Conservation (phyloP, 2,113 vertebrate species). For the Canis aureus region DNA sequence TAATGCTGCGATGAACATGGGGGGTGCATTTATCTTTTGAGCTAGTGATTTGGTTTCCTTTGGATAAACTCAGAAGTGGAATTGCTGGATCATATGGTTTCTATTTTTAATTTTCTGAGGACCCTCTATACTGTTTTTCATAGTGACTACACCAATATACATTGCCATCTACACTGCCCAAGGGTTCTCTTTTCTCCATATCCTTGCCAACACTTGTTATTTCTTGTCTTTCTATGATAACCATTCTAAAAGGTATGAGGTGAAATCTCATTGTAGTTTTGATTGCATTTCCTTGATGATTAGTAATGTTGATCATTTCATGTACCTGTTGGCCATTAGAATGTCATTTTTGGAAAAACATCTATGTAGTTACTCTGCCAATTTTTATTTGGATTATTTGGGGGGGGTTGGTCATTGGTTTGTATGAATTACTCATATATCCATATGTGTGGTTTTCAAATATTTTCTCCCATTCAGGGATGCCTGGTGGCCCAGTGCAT, state of each 20-base stretch:
- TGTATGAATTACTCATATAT: neutral
- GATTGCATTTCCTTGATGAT: neutral
- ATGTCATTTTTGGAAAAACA: neutral
- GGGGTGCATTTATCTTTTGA: neutral
- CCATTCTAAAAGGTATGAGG: neutral
- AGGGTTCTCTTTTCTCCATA: neutral
- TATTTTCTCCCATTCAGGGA: neutral
- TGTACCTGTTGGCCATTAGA: neutral
- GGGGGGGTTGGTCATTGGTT: neutral
- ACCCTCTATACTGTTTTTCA: neutral
- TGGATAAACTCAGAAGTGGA: neutral
- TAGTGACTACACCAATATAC: neutral
- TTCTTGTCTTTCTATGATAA: neutral
- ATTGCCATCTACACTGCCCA: neutral
- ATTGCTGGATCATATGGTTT: neutral
- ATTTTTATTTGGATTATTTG: neutral
- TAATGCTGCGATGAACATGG: neutral
- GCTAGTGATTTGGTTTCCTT: neutral
- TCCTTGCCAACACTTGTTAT: neutral
- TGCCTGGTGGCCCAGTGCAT: too few relatives aligned
- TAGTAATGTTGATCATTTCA: neutral
- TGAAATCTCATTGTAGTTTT: neutral
- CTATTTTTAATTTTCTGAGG: neutral
- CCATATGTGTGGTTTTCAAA: neutral
- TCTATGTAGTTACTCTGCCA: neutral